These are phyloP conservation scores for Sinocyclocheilus maitianheensis DNA, from an alignment of 2,113 vertebrate species.

Conservation along the genomic window DNA sequence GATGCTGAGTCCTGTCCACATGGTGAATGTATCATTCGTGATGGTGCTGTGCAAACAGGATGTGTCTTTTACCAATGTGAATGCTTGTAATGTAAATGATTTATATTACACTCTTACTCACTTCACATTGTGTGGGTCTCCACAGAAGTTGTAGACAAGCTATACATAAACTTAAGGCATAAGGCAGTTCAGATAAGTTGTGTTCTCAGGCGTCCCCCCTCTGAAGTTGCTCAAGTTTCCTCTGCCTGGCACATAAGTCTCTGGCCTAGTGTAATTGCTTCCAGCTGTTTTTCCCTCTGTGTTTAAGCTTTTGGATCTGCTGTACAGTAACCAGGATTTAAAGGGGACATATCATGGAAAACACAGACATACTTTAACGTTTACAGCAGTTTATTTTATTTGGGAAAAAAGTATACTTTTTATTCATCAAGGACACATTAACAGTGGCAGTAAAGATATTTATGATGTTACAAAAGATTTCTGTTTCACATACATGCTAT, in stretches of 20 bases:
- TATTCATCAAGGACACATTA: neutral
- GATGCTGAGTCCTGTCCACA: neutral
- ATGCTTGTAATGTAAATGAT: neutral
- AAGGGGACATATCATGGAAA: neutral
- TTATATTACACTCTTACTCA: neutral
- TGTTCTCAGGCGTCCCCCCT: neutral
- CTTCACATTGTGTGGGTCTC: neutral
- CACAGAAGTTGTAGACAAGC: neutral
- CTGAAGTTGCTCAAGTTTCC: constrained; percentile 26
- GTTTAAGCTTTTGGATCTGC: neutral
- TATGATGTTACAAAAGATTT: no score
- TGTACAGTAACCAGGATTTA: neutral
- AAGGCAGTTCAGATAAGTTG: neutral
- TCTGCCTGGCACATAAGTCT: constrained; percentile 55
- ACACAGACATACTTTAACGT: no score
- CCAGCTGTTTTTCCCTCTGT: constrained; percentile 37
- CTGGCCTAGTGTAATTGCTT: constrained; percentile 63
- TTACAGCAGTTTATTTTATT: neutral
- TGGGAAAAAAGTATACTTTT: neutral
- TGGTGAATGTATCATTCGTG: neutral
- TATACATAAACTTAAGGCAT: neutral
- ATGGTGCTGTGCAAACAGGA: constrained; percentile 21
- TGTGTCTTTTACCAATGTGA: neutral
- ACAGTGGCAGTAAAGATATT: no score
- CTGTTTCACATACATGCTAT: no score